Percentiles rank a stretch among this genome's conserved stretches.
phyloP scores from a whole-genome alignment of 2,888 invertebrate genomes.

The Tuta absoluta region DNA sequence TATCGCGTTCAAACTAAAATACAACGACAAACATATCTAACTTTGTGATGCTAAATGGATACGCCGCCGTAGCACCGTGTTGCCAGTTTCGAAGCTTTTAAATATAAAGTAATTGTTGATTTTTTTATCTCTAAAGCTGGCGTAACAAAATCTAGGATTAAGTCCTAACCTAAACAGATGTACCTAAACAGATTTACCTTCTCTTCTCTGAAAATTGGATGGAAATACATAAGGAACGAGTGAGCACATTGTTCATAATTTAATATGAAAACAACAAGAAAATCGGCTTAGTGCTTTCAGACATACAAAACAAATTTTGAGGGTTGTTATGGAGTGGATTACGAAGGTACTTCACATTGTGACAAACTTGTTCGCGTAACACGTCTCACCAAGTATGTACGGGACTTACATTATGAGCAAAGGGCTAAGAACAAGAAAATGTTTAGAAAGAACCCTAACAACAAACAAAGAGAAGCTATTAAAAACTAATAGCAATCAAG shows the following conservation, averaged over 20 bases:
- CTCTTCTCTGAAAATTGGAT: background rate
- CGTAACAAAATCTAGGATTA: background rate
- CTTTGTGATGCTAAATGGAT: conserved; percentile 79
- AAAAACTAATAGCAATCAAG: too few species aligned
- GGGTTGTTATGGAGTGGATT: conserved; percentile 34
- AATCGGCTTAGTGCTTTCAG: conserved; percentile 29
- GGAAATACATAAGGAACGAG: conserved; percentile 16
- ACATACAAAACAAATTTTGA: conserved; percentile 30
- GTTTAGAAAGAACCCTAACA: too few species aligned
- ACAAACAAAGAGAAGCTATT: too few species aligned
- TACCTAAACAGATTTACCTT: background rate
- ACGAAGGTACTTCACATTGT: conserved; percentile 36
- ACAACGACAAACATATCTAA: conserved; percentile 78
- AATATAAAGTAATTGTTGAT: conserved; percentile 6
- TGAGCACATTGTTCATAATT: conserved; percentile 26
- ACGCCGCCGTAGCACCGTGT: conserved; percentile 42
- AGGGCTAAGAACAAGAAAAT: conserved; percentile 39
- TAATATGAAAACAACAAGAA: conserved; percentile 25
- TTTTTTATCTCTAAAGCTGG: background rate
- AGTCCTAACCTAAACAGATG: background rate
- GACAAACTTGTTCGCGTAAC: conserved; percentile 55
- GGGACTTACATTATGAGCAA: conserved; percentile 67
- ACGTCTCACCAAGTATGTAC: conserved; percentile 58
- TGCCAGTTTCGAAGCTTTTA: conserved; percentile 8
- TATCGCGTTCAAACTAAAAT: conserved; percentile 81